Evolutionary conservation across 2,888 invertebrate genomes (phyloP).

Genomic region (Catocala sponsa): DNA sequence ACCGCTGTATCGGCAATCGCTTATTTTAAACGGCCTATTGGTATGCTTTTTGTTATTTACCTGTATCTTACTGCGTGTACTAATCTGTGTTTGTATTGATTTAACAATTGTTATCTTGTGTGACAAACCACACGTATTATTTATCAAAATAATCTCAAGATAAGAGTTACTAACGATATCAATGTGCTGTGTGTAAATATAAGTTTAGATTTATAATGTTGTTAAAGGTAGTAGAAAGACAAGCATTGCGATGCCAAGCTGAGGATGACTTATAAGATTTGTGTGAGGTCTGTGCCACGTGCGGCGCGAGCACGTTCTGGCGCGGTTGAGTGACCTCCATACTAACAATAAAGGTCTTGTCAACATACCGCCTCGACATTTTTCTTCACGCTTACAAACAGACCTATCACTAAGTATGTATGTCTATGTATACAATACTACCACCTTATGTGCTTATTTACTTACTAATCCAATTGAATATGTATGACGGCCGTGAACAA

Average conservation of each 20-base stretch:
- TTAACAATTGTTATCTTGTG: background rate
- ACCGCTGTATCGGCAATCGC: constrained; percentile 68
- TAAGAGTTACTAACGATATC: too few relatives aligned
- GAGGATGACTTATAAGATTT: background rate
- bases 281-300: constrained; percentile 40
- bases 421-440: too few relatives aligned
- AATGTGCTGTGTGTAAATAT: too few relatives aligned
- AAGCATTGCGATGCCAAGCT: background rate
- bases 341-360: constrained; percentile 40
- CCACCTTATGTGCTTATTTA: too few relatives aligned
- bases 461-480: too few relatives aligned
- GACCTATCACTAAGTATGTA: too few relatives aligned
- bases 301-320: constrained; percentile 53
- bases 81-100: too few relatives aligned
- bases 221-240: background rate
- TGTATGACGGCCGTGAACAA: too few relatives aligned
- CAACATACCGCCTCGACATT: constrained; percentile 4
- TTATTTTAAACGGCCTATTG: constrained; percentile 67
- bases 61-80: constrained; percentile 16
- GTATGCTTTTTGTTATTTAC: constrained; percentile 56
- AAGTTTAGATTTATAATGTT: too few relatives aligned
- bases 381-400: too few relatives aligned
- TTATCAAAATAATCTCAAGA: too few relatives aligned
- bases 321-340: constrained; percentile 55
- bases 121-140: background rate